Conservation (phyloP, 2,113 vertebrate species). For the Anarhynchus alexandrinus region DNA sequence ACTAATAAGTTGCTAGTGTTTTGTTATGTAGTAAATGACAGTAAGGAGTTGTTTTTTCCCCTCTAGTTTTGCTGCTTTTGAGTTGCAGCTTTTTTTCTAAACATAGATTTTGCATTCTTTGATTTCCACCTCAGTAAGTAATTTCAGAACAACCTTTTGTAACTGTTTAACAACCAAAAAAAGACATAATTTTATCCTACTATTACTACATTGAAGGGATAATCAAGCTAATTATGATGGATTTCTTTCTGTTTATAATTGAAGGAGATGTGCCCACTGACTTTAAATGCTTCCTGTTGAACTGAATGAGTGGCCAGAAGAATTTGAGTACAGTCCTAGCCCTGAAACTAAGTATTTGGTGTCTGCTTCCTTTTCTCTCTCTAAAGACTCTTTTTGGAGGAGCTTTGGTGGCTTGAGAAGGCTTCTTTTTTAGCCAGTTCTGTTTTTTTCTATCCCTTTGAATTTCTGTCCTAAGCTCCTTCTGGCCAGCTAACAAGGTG, state of each 20-base stretch:
- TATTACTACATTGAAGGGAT: background rate
- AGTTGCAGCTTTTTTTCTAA: background rate
- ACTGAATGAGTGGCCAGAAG: background rate
- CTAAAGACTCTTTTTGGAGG: background rate
- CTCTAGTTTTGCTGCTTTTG: background rate
- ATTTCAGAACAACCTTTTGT: background rate
- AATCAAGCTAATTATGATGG: background rate
- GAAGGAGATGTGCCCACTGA: background rate
- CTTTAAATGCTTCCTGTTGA: background rate
- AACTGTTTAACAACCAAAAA: background rate
- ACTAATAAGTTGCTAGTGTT: background rate
- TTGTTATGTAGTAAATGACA: background rate
- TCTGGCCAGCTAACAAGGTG: background rate
- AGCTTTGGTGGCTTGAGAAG: background rate
- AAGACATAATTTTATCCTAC: background rate
- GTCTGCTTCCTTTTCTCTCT: background rate
- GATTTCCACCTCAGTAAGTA: background rate
- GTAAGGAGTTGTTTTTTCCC: background rate
- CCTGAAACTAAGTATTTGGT: background rate
- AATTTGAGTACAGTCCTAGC: background rate
- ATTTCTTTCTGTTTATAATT: background rate
- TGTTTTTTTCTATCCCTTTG: background rate
- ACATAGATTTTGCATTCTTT: background rate
- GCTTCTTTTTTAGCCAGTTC: background rate
- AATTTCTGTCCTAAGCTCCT: background rate